Evolutionary conservation across 2,113 vertebrate genomes (phyloP).

Genomic region (Poeciliopsis occidentalis): DNA sequence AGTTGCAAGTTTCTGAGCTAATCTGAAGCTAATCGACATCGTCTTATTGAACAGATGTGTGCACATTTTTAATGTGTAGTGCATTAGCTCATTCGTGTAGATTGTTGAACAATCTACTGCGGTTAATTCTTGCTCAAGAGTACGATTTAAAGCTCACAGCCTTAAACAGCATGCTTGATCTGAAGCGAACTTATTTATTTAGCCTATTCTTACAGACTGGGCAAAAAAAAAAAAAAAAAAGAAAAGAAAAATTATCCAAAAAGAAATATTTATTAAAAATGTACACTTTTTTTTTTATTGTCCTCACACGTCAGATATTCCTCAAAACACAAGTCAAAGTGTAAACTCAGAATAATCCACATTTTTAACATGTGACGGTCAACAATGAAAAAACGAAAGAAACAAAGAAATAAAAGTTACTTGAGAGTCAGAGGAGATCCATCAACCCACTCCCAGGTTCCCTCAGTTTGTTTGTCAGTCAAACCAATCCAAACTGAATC

Average conservation of each 20-base stretch:
- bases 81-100: not conserved
- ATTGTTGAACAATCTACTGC: not conserved
- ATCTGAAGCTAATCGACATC: too few species aligned
- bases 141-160: not conserved
- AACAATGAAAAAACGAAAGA: not conserved
- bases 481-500: conserved; percentile 56
- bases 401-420: not conserved
- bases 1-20: too few species aligned
- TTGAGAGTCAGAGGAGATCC: conserved; percentile 2
- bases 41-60: too few species aligned
- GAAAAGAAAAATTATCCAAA: too few species aligned
- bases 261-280: too few species aligned
- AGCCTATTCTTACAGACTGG: too few species aligned
- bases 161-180: too few species aligned
- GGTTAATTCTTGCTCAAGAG: not conserved
- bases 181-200: too few species aligned
- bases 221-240: too few species aligned
- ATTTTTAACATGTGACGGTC: not conserved
- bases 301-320: not conserved
- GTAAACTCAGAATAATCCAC: not conserved
- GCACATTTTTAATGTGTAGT: too few species aligned
- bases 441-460: conserved; percentile 57
- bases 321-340: not conserved
- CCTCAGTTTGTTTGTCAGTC: conserved; percentile 12
- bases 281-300: too few species aligned